These are phyloP conservation scores for Harpalus rubripes DNA, from an alignment of 2,888 invertebrate genomes.

Conservation along the genomic window DNA sequence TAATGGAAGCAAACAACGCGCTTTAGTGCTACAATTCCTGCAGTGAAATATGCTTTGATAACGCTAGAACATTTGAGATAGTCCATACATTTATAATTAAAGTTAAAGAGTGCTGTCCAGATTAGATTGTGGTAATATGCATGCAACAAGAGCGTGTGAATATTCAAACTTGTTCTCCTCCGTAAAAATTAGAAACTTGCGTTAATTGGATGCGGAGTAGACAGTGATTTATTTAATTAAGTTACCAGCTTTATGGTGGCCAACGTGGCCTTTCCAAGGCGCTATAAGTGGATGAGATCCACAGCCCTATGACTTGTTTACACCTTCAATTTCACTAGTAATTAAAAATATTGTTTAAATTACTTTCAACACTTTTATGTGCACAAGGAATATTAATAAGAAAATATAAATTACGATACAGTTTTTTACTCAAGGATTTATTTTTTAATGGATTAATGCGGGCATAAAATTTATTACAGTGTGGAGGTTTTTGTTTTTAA, in stretches of 20 bases:
- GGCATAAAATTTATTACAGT: slow-evolving; percentile 30
- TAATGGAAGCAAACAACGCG: slow-evolving; percentile 35
- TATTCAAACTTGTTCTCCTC: slow-evolving; percentile 57
- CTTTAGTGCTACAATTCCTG: slow-evolving; percentile 19
- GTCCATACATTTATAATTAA: slow-evolving; percentile 48
- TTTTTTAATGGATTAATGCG: slow-evolving; percentile 36
- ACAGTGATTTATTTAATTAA: slow-evolving; percentile 61
- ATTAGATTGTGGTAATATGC: slow-evolving; percentile 60
- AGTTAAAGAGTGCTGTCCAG: slow-evolving; percentile 53
- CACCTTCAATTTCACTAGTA: slow-evolving; percentile 15
- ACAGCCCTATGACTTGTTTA: slow-evolving; percentile 24
- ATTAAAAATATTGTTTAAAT: slow-evolving; percentile 55
- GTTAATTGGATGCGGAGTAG: slow-evolving; percentile 58
- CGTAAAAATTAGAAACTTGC: slow-evolving; percentile 53
- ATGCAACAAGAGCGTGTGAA: slow-evolving; percentile 58
- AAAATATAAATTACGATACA: slow-evolving; percentile 31
- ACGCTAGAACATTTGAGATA: slow-evolving; percentile 34
- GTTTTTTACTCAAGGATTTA: slow-evolving; percentile 11
- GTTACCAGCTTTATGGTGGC: slow-evolving; percentile 51
- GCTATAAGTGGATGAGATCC: slow-evolving; percentile 27
- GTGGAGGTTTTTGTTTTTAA: not conserved
- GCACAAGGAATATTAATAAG: slow-evolving; percentile 42
- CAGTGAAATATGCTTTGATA: slow-evolving; percentile 41
- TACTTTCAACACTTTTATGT: slow-evolving; percentile 44
- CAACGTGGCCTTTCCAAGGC: not conserved